phyloP scores from a whole-genome alignment of 2,113 vertebrate genomes.

The Anthoscopus minutus region DNA sequence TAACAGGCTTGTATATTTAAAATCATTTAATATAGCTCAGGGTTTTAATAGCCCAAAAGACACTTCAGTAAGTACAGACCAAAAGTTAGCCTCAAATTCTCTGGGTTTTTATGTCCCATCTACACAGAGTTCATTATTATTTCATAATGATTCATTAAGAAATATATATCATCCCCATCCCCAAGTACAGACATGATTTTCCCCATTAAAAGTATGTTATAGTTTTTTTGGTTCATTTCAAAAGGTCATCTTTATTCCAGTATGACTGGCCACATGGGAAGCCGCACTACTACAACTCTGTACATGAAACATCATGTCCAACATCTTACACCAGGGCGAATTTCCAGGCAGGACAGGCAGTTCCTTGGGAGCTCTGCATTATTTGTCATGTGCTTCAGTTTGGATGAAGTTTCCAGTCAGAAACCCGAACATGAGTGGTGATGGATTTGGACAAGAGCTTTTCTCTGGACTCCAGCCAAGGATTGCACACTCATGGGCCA shows the following conservation, averaged over 20 bases:
- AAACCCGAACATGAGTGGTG: background rate
- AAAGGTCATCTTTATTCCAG: background rate
- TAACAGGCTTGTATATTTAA: background rate
- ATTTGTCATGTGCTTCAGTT: background rate
- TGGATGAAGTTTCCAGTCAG: background rate
- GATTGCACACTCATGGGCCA: background rate
- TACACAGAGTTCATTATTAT: background rate
- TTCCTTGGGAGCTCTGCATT: background rate
- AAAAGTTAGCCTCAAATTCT: background rate
- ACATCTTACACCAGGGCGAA: background rate
- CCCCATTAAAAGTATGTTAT: background rate
- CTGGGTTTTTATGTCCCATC: background rate
- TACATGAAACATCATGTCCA: background rate
- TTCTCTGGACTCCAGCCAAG: background rate
- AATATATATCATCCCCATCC: background rate
- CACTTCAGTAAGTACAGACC: background rate
- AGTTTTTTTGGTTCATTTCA: background rate
- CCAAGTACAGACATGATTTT: background rate
- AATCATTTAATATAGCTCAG: background rate
- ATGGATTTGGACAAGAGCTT: background rate
- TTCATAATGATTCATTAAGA: background rate
- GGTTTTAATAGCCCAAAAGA: slow-evolving; percentile 1
- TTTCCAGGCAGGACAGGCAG: background rate
- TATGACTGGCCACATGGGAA: background rate
- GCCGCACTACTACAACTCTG: background rate